phyloP scores from a whole-genome alignment of 2,113 vertebrate genomes.

The Microcebus tavaratra region DNA sequence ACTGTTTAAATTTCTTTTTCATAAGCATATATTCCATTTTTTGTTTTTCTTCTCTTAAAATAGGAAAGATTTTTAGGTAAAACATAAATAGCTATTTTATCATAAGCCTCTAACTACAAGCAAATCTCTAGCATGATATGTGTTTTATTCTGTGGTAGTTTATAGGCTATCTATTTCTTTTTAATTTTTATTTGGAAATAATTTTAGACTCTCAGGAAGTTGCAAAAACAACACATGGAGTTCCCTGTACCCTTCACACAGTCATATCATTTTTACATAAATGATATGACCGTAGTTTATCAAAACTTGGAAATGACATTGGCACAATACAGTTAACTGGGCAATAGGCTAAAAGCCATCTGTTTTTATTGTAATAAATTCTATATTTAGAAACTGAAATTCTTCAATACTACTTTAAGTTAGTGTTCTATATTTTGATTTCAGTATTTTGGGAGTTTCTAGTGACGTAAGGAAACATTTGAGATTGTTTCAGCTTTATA shows the following conservation, averaged over 20 bases:
- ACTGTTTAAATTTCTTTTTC: neutral
- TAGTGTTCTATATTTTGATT: neutral
- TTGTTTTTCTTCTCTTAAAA: neutral
- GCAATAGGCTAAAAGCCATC: neutral
- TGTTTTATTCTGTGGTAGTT: neutral
- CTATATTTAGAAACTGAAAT: neutral
- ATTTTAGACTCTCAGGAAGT: neutral
- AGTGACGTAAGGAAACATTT: neutral
- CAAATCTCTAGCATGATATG: neutral
- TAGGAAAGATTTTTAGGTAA: neutral
- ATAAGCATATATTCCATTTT: neutral
- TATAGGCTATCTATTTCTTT: neutral
- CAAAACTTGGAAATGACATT: neutral
- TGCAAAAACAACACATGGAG: neutral
- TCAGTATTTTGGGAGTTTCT: neutral
- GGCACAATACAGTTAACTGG: neutral
- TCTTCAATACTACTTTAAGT: neutral
- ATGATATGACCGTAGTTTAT: neutral
- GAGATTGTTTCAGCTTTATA: neutral
- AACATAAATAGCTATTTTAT: neutral
- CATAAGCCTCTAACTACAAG: neutral
- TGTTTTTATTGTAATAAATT: neutral
- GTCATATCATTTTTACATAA: neutral
- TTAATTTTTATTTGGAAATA: conserved; percentile 42
- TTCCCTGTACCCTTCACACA: neutral